Evolutionary conservation across 2,888 invertebrate species (phyloP).

Genomic region (Drosophila infuscata): DNA sequence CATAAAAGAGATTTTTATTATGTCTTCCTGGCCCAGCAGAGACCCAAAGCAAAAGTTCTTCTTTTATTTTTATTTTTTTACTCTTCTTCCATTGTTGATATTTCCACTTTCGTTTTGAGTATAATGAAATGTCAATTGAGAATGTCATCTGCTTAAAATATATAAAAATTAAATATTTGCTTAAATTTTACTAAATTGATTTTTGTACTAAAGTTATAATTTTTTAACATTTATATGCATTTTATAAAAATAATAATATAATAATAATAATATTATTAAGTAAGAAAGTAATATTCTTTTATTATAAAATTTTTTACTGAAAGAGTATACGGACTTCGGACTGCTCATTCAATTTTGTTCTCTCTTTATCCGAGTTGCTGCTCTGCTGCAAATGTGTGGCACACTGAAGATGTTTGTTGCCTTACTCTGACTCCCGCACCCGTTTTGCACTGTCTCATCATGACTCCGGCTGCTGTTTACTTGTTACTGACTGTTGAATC

Average conservation of each 20-base stretch:
- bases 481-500: constrained; percentile 36
- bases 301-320: neutral
- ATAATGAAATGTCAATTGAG: constrained; percentile 22
- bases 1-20: constrained; percentile 81
- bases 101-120: constrained; percentile 21
- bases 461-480: constrained; percentile 26
- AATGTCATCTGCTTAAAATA: constrained; percentile 15
- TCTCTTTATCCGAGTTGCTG: neutral
- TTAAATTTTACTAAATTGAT: neutral
- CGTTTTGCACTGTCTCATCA: constrained; percentile 42
- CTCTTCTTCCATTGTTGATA: constrained; percentile 20
- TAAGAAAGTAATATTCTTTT: no score
- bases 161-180: neutral
- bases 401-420: constrained; percentile 65
- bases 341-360: neutral
- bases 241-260: neutral
- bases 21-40: constrained; percentile 68
- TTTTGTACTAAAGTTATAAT: neutral
- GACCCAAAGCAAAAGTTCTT: constrained; percentile 58
- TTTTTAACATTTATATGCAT: neutral
- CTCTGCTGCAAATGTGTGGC: constrained; percentile 59
- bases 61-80: constrained; percentile 44
- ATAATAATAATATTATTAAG: no score
- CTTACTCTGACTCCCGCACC: constrained; percentile 39
- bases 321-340: constrained; percentile 30